Conservation (phyloP, 2,797 vertebrate genomes). For the Enteromius paludinosus region DNA sequence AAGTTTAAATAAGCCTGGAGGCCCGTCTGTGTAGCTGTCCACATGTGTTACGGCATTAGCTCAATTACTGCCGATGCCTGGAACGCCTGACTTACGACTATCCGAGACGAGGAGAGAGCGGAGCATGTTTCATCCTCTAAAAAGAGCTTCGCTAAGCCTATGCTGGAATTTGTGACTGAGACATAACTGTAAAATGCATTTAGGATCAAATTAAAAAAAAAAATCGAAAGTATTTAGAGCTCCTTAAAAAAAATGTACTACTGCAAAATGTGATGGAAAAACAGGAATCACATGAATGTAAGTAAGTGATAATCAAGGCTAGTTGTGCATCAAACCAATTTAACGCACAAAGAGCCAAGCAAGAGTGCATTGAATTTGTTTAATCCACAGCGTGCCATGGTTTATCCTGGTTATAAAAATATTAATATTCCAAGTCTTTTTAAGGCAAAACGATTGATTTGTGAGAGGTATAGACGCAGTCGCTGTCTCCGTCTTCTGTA, state of each 20-base stretch:
- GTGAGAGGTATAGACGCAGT: too few relatives aligned
- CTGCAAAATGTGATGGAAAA: too few relatives aligned
- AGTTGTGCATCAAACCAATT: background rate
- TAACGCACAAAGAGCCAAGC: background rate
- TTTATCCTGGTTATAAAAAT: background rate
- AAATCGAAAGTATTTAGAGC: background rate
- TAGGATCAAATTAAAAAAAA: background rate
- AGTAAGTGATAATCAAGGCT: background rate
- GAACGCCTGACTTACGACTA: conserved; percentile 26
- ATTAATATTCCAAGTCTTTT: too few relatives aligned
- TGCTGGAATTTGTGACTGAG: background rate
- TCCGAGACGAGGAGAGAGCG: conserved; percentile 40
- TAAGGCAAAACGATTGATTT: too few relatives aligned
- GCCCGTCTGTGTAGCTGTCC: conserved; percentile 76
- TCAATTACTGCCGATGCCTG: conserved; percentile 76
- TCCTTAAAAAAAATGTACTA: too few relatives aligned
- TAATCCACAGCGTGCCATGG: background rate
- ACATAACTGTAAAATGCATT: background rate
- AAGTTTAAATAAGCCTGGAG: conserved; percentile 84
- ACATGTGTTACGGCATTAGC: conserved; percentile 78
- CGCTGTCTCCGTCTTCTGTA: too few relatives aligned
- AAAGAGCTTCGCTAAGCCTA: background rate
- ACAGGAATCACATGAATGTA: background rate
- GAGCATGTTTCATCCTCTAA: background rate
- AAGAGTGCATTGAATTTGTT: background rate